Conservation (phyloP, 2,888 invertebrate species). For the Chironomus tentans region DNA sequence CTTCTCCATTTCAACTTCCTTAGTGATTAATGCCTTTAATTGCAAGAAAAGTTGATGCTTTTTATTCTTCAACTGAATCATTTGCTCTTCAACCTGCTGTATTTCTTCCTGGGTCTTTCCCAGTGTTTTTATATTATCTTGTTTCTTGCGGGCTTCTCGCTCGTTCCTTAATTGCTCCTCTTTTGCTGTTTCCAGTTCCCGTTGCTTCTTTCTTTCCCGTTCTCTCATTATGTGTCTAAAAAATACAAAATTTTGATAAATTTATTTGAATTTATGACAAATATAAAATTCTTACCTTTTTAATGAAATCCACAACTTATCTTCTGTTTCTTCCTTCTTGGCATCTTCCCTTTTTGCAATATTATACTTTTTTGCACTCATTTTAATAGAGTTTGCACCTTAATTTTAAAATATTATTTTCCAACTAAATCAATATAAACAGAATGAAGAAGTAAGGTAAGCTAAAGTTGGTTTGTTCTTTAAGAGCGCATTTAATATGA, state of each 20-base stretch:
- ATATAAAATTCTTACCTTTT: too few relatives aligned
- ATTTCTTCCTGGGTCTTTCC: constrained; percentile 19
- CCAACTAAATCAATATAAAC: too few relatives aligned
- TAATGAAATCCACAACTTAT: constrained; percentile 2
- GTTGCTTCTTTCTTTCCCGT: constrained; percentile 17
- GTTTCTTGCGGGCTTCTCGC: neutral
- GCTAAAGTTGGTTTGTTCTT: too few relatives aligned
- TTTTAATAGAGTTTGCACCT: neutral
- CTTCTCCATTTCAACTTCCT: constrained; percentile 24
- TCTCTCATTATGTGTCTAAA: constrained; percentile 17
- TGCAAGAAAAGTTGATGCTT: constrained; percentile 15
- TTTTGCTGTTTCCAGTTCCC: constrained; percentile 16
- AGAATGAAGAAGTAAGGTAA: neutral
- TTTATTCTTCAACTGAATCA: constrained; percentile 16
- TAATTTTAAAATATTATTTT: too few relatives aligned
- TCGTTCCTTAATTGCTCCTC: constrained; percentile 18
- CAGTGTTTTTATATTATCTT: constrained; percentile 5
- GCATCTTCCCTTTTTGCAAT: neutral
- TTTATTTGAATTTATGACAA: too few relatives aligned
- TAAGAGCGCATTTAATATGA: too few relatives aligned
- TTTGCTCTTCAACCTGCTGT: constrained; percentile 7
- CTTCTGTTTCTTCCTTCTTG: neutral
- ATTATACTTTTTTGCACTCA: neutral
- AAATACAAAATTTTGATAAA: too few relatives aligned
- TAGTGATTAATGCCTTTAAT: constrained; percentile 11